Conservation (phyloP, 2,797 vertebrate genomes). For the Ctenochaetus hawaiiensis region DNA sequence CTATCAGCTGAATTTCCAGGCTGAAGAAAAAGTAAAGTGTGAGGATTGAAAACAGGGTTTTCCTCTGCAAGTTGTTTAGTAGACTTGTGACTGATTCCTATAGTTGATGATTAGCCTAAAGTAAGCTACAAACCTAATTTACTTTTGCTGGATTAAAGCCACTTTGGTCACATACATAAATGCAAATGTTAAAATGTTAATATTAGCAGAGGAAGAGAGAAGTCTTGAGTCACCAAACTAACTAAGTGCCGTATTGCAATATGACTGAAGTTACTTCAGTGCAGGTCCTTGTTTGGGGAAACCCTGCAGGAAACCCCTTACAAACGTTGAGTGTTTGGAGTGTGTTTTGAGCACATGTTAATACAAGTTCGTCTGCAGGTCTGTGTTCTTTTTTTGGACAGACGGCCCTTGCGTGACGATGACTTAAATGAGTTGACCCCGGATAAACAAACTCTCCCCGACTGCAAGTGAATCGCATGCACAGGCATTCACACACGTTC, state of each 20-base stretch:
- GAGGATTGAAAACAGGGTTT: neutral
- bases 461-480: slow-evolving; percentile 33
- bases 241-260: neutral
- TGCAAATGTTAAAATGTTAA: neutral
- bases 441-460: slow-evolving; percentile 70
- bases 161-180: neutral
- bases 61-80: neutral
- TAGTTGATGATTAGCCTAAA: neutral
- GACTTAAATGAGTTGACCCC: slow-evolving; percentile 55
- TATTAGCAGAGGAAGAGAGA: neutral
- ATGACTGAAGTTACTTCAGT: neutral
- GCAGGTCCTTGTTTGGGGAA: neutral
- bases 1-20: slow-evolving; percentile 9
- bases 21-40: neutral
- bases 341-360: slow-evolving; percentile 27
- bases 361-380: slow-evolving; percentile 6
- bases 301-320: neutral
- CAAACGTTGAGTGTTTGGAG: neutral
- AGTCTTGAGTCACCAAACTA: neutral
- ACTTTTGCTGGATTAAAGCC: neutral
- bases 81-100: neutral
- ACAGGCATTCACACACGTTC: neutral
- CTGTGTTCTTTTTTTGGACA: slow-evolving; percentile 4
- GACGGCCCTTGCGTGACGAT: slow-evolving; percentile 58
- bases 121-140: neutral